These are phyloP conservation scores for Drosophila flavopinicola DNA, from an alignment of 2,888 invertebrate species.

Conservation along the genomic window DNA sequence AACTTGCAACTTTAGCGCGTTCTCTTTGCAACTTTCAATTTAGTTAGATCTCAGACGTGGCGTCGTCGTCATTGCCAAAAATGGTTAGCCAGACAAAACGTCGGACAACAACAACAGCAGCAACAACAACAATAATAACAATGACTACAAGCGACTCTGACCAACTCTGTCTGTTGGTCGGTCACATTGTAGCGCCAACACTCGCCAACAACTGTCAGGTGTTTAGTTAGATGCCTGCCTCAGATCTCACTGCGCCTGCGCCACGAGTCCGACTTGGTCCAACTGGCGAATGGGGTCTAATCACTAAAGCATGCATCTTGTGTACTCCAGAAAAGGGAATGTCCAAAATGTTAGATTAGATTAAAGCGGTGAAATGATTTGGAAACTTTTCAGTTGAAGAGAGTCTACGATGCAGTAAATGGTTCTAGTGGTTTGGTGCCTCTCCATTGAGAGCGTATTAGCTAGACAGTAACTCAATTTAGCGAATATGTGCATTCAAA, in stretches of 20 bases:
- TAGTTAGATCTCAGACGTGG: constrained; percentile 37
- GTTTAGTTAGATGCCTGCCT: constrained; percentile 69
- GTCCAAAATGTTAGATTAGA: no score
- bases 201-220: constrained; percentile 72
- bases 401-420: no score
- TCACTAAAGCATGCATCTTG: constrained; percentile 2
- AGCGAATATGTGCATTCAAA: no score
- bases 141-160: constrained; percentile 44
- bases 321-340: background rate
- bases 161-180: constrained; percentile 47
- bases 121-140: constrained; percentile 42
- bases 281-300: constrained; percentile 4
- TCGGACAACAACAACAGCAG: constrained; percentile 39
- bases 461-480: no score
- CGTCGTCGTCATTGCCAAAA: constrained; percentile 65
- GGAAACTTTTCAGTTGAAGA: no score
- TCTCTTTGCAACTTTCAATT: constrained; percentile 52
- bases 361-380: no score
- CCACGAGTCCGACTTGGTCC: constrained; percentile 61
- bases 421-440: no score
- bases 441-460: no score
- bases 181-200: constrained; percentile 68
- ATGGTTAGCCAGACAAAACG: constrained; percentile 63
- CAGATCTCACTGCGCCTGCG: constrained; percentile 39
- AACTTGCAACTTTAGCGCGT: constrained; percentile 43